A percentile compares a stretch with the other conserved stretches of the same genome.
Conservation (phyloP, 2,888 invertebrate genomes). For the Dyspetes luteomarginatus region DNA sequence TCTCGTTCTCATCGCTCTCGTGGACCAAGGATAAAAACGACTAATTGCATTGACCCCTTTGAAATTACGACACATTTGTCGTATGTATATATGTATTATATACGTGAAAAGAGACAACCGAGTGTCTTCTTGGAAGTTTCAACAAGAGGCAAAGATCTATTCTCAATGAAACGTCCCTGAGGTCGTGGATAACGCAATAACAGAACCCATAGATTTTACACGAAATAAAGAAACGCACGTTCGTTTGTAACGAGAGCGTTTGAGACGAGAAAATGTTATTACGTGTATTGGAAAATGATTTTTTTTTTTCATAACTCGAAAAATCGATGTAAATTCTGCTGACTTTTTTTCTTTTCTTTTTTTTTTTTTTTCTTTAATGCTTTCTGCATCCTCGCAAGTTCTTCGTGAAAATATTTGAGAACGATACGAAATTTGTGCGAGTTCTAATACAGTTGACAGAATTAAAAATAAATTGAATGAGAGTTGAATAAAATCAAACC, state of each 20-base stretch:
- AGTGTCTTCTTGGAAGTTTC: slow-evolving; percentile 5
- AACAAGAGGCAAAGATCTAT: slow-evolving; percentile 21
- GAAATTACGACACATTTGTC: slow-evolving; percentile 36
- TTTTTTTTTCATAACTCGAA: neutral
- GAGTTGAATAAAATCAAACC: too few relatives aligned
- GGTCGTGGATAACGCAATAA: slow-evolving; percentile 44
- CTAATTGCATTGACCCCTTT: slow-evolving; percentile 76
- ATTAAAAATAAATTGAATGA: too few relatives aligned
- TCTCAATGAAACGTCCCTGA: slow-evolving; percentile 42
- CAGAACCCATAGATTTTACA: slow-evolving; percentile 21
- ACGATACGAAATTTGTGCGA: too few relatives aligned
- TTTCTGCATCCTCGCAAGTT: too few relatives aligned
- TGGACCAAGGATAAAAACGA: slow-evolving; percentile 70
- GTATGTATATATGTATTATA: slow-evolving; percentile 8
- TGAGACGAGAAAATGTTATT: neutral
- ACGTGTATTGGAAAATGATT: neutral
- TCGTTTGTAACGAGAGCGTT: slow-evolving; percentile 2
- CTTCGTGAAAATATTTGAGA: too few relatives aligned
- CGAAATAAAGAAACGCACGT: slow-evolving; percentile 1
- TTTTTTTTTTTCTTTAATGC: too few relatives aligned
- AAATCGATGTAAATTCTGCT: too few relatives aligned
- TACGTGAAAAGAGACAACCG: neutral
- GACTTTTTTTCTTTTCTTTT: too few relatives aligned
- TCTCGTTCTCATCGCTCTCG: slow-evolving; percentile 12
- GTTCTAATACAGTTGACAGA: too few relatives aligned